Percentiles rank a stretch among this genome's conserved stretches.
These are phyloP conservation scores for Hippopotamus amphibius DNA, from an alignment of 2,113 vertebrate genomes.

Conservation along the genomic window DNA sequence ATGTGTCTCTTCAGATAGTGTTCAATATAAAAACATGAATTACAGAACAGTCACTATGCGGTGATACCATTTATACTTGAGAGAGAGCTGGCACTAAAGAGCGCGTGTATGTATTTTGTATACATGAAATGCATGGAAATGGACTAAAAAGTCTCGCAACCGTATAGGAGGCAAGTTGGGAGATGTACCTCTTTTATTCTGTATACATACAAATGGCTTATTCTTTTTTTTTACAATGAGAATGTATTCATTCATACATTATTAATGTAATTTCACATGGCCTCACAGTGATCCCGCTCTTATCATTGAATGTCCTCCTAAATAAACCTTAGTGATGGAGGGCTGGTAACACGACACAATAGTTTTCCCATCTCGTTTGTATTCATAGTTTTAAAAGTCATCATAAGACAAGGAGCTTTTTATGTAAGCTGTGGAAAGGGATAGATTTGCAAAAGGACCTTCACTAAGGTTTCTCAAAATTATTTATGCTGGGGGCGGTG, in stretches of 20 bases:
- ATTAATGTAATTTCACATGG: neutral
- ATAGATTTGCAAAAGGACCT: neutral
- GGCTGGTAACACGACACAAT: neutral
- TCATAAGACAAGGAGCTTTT: conserved; percentile 22
- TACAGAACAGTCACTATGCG: neutral
- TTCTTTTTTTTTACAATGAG: neutral
- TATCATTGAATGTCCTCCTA: neutral
- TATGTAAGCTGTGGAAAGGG: neutral
- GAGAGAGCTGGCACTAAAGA: neutral
- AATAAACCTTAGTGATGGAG: neutral
- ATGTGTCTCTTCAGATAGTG: neutral
- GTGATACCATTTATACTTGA: neutral
- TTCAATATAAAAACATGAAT: neutral
- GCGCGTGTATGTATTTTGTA: neutral
- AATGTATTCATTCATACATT: neutral
- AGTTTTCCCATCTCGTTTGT: neutral
- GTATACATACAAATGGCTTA: neutral
- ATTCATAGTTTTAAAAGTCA: neutral
- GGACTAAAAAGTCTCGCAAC: neutral
- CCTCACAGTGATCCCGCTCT: neutral
- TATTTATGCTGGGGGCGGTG: neutral
- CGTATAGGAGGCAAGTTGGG: neutral
- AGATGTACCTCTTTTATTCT: neutral
- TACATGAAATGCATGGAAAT: neutral
- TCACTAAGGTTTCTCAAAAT: neutral